phyloP scores from a whole-genome alignment of 2,888 invertebrate genomes.

The Cordylochernes scorpioides region DNA sequence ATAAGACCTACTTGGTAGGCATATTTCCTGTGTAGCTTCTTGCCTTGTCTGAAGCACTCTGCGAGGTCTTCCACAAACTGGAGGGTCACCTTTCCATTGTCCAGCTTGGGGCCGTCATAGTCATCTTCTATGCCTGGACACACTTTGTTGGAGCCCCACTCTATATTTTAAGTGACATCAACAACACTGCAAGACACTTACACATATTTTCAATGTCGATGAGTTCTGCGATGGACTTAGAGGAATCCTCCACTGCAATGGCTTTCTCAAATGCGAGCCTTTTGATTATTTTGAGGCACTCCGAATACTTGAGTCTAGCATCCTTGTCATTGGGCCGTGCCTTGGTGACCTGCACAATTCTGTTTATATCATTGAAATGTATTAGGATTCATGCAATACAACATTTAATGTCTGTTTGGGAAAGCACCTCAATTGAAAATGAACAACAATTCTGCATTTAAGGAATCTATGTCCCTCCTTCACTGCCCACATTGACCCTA shows the following conservation, averaged over 20 bases:
- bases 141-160: not conserved
- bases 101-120: conserved; percentile 63
- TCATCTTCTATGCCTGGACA: conserved; percentile 65
- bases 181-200: conserved; percentile 24
- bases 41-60: conserved; percentile 64
- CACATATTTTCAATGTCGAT: conserved; percentile 73
- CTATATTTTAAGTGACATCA: conserved; percentile 12
- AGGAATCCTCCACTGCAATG: conserved; percentile 68
- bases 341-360: conserved; percentile 49
- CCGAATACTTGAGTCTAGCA: conserved; percentile 64
- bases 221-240: conserved; percentile 57
- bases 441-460: conserved; percentile 1
- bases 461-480: too few relatives aligned
- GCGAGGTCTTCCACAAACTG: conserved; percentile 69
- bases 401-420: too few relatives aligned
- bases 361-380: too few relatives aligned
- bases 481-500: too few relatives aligned
- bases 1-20: conserved; percentile 51
- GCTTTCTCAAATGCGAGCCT: conserved; percentile 87
- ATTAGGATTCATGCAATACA: too few relatives aligned
- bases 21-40: conserved; percentile 79
- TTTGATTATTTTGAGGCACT: conserved; percentile 85
- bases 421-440: too few relatives aligned
- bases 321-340: conserved; percentile 76
- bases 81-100: conserved; percentile 38